Conservation (phyloP, 1,140 invertebrate genomes). For the Apis dorsata region DNA sequence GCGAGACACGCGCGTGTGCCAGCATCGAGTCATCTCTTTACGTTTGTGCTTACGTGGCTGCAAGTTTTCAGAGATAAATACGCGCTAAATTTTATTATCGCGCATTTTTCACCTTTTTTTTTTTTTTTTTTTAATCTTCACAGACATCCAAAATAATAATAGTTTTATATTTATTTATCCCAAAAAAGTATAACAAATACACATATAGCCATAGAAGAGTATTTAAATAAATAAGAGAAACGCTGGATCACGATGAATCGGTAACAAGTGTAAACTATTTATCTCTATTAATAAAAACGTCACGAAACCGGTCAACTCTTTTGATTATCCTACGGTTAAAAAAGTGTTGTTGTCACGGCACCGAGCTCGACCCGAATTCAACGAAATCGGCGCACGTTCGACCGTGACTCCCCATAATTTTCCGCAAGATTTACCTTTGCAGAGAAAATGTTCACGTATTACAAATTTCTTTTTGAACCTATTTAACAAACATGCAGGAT, state of each 20-base stretch:
- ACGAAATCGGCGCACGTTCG: constrained; percentile 36
- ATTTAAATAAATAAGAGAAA: too few species aligned
- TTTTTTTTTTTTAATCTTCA: too few species aligned
- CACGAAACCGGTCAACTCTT: neutral
- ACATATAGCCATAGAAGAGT: too few species aligned
- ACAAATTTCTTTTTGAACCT: too few species aligned
- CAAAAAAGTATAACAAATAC: too few species aligned
- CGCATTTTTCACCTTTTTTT: too few species aligned
- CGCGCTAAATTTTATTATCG: too few species aligned
- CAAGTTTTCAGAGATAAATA: too few species aligned
- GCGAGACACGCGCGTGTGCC: constrained; percentile 7
- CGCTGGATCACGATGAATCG: too few species aligned
- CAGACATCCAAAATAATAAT: too few species aligned
- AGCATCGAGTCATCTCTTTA: neutral
- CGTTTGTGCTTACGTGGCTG: neutral
- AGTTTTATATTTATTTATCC: neutral
- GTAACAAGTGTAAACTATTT: too few species aligned
- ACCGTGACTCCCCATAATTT: constrained; percentile 25
- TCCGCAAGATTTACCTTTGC: constrained; percentile 34
- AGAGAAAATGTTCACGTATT: constrained; percentile 24
- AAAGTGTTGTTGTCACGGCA: constrained; percentile 36
- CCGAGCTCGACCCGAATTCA: constrained; percentile 58
- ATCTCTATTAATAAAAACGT: too few species aligned
- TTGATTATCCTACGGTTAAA: neutral
- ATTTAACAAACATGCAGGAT: neutral